A percentile compares a stretch with the other conserved stretches of the same genome.
Evolutionary conservation across 2,113 vertebrate species (phyloP).

Genomic region (Eira barbara): DNA sequence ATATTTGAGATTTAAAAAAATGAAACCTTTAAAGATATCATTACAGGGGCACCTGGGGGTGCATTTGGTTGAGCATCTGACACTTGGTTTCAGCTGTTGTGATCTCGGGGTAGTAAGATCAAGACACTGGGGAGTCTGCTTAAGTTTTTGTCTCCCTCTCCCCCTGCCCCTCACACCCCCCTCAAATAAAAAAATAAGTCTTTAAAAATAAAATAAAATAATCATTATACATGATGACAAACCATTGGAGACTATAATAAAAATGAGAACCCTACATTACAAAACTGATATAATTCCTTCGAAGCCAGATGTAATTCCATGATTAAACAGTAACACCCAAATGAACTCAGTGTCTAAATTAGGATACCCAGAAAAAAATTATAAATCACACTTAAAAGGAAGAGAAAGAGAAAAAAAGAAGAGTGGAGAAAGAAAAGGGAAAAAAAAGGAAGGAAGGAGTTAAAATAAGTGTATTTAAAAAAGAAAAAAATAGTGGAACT

Average conservation of each 20-base stretch:
- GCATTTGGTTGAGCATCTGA: neutral
- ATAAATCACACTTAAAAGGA: neutral
- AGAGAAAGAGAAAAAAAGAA: neutral
- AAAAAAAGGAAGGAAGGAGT: neutral
- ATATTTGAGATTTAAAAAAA: neutral
- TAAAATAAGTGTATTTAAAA: neutral
- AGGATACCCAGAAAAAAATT: neutral
- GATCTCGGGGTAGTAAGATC: neutral
- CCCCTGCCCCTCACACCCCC: neutral
- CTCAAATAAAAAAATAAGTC: neutral
- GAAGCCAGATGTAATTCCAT: neutral
- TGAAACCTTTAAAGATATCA: neutral
- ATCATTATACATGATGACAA: neutral
- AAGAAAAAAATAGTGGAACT: neutral
- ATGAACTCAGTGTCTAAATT: neutral
- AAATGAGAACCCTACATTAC: neutral
- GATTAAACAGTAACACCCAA: neutral
- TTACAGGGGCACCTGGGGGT: neutral
- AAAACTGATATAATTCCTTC: neutral
- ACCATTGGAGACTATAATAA: neutral
- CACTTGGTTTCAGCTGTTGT: neutral
- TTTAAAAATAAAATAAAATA: neutral
- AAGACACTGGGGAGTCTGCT: neutral
- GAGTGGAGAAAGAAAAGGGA: neutral
- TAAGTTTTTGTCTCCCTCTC: neutral